These are phyloP conservation scores for Tachuris rubrigastra DNA, from an alignment of 2,113 vertebrate genomes.

Conservation along the genomic window DNA sequence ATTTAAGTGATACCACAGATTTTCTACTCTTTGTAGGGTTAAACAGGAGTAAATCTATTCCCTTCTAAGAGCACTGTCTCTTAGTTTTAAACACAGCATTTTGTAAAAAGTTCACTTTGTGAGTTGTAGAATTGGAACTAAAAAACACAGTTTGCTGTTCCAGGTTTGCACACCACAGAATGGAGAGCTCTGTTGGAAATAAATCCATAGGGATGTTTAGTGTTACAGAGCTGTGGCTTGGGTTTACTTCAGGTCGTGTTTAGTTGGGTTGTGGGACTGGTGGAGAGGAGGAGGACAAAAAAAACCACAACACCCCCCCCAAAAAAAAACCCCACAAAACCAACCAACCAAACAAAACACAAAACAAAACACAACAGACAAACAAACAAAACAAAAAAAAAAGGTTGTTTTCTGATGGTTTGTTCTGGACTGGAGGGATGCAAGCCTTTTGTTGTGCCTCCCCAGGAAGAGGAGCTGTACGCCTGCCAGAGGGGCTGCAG, in stretches of 20 bases:
- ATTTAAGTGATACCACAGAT: background rate
- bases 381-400: too few relatives aligned
- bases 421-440: background rate
- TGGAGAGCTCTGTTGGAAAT: background rate
- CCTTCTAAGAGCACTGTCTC: background rate
- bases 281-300: background rate
- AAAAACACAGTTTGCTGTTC: background rate
- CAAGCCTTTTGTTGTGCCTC: slow-evolving; percentile 54
- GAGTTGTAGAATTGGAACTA: background rate
- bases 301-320: too few relatives aligned
- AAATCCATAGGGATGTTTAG: background rate
- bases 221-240: background rate
- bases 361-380: too few relatives aligned
- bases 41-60: background rate
- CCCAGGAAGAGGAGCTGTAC: slow-evolving; percentile 91
- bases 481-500: slow-evolving; percentile 96
- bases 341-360: too few relatives aligned
- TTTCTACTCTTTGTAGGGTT: background rate
- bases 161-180: background rate
- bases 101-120: background rate
- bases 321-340: too few relatives aligned
- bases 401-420: background rate
- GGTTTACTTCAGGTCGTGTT: background rate
- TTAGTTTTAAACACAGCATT: background rate
- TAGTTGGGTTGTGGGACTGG: background rate